Conservation (phyloP, 2,113 vertebrate genomes). For the Sebastes fasciatus region DNA sequence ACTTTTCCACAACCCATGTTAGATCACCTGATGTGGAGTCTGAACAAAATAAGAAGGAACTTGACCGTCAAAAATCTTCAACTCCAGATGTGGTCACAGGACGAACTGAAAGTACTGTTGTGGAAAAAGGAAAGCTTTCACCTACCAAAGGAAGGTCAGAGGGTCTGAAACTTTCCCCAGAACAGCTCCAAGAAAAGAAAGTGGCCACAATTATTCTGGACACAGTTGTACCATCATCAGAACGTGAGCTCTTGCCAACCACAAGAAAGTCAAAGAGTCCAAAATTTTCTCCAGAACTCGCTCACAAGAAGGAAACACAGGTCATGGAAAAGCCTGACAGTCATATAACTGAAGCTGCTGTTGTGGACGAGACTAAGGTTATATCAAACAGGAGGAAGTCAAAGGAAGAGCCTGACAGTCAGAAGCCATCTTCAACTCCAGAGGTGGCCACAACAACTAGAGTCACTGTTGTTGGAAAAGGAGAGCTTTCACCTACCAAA, state of each 20-base stretch:
- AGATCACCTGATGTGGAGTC: neutral
- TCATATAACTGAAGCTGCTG: neutral
- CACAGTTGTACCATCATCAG: too few relatives aligned
- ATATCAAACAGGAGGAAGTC: constrained; percentile 33
- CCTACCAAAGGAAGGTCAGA: constrained; percentile 28
- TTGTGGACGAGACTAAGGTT: constrained; percentile 7
- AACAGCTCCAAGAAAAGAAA: neutral
- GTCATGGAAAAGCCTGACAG: neutral
- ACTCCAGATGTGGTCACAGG: neutral
- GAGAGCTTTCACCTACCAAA: constrained; percentile 6
- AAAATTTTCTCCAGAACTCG: fast-evolving
- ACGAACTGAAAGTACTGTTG: neutral
- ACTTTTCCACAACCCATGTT: neutral
- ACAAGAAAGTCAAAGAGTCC: neutral
- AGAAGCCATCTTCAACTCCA: neutral
- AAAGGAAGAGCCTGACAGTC: constrained; percentile 19
- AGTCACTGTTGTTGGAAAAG: constrained; percentile 2
- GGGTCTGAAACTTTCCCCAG: neutral
- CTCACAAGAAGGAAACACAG: neutral
- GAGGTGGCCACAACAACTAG: neutral
- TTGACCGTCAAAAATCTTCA: neutral
- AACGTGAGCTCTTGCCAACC: fast-evolving
- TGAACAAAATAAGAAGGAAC: constrained; percentile 5
- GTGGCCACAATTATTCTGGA: too few relatives aligned
- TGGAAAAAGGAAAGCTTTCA: constrained; percentile 14